Conservation (phyloP, 2,797 vertebrate genomes). For the Pantherophis vulpinus region DNA sequence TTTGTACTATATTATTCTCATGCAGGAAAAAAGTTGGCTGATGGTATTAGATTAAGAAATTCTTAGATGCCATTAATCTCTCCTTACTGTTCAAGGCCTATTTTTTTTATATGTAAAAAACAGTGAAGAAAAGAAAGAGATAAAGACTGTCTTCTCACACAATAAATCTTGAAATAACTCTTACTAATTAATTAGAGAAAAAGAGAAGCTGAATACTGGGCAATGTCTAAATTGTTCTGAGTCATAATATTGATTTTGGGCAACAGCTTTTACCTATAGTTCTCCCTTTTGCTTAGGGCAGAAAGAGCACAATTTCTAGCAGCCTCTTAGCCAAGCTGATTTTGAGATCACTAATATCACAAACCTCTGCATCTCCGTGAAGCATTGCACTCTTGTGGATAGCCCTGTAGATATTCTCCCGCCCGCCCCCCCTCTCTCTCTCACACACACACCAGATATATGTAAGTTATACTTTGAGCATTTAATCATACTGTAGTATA, state of each 20-base stretch:
- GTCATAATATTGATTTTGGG: not conserved
- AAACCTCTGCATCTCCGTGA: not conserved
- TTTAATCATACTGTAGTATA: not conserved
- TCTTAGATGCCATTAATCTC: not conserved
- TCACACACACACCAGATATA: too few species aligned
- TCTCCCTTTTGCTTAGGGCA: not conserved
- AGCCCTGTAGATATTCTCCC: too few species aligned
- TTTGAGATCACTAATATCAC: not conserved
- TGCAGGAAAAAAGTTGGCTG: not conserved
- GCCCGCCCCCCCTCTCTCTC: too few species aligned
- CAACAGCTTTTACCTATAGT: not conserved
- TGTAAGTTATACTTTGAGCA: not conserved
- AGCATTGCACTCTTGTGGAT: not conserved
- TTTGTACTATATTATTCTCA: not conserved
- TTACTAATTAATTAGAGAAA: not conserved
- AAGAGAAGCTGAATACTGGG: not conserved
- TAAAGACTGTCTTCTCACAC: not conserved
- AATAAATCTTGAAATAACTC: not conserved
- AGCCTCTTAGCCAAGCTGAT: not conserved
- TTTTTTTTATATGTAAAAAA: not conserved
- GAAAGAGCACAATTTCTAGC: not conserved
- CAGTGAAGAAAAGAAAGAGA: not conserved
- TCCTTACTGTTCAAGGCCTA: not conserved
- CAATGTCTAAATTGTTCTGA: not conserved
- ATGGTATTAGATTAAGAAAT: not conserved